A percentile compares a stretch with the other conserved stretches of the same genome.
phyloP scores from a whole-genome alignment of 2,888 invertebrate genomes.

The Ochropleura leucogaster region DNA sequence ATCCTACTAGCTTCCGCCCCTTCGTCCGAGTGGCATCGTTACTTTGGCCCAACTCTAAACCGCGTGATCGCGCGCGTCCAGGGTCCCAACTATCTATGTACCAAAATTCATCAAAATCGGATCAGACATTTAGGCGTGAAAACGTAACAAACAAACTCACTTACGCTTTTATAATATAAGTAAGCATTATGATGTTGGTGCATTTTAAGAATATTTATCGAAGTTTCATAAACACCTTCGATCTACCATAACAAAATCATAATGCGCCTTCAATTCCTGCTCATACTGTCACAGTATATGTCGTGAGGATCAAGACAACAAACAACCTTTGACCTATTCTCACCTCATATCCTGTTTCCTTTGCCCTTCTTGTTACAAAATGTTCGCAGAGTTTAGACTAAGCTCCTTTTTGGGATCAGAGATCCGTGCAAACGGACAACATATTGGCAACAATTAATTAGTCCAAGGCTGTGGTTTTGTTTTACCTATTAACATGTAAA shows the following conservation, averaged over 20 bases:
- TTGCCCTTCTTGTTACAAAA: constrained; percentile 19
- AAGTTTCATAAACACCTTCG: neutral
- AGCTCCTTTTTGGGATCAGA: neutral
- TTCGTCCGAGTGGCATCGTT: too few relatives aligned
- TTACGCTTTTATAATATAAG: too few relatives aligned
- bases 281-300: neutral
- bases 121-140: too few relatives aligned
- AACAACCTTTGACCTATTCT: constrained; percentile 15
- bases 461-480: neutral
- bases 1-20: too few relatives aligned
- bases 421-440: constrained; percentile 3
- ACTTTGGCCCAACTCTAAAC: too few relatives aligned
- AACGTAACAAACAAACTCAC: too few relatives aligned
- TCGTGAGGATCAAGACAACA: neutral
- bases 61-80: too few relatives aligned
- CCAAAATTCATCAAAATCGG: too few relatives aligned
- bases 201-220: neutral
- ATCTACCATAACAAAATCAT: too few relatives aligned
- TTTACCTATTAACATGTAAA: neutral
- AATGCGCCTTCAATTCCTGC: neutral
- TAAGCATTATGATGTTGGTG: too few relatives aligned
- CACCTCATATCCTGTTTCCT: constrained; percentile 8
- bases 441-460: neutral
- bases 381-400: constrained; percentile 28
- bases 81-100: too few relatives aligned